Evolutionary conservation across 2,888 invertebrate species (phyloP).

Genomic region (Apamea epomidion): DNA sequence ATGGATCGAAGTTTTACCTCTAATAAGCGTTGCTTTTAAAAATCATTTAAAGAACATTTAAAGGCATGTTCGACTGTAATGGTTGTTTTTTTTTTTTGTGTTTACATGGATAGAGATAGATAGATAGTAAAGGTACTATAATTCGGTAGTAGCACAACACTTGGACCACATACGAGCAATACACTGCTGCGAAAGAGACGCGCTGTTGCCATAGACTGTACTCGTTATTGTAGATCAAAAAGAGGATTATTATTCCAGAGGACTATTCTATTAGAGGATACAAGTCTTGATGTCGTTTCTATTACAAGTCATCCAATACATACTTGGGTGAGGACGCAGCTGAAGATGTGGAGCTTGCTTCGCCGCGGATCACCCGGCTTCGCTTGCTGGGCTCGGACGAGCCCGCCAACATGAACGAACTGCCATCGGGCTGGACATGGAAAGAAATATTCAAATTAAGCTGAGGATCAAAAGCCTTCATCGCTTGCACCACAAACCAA

Average conservation of each 20-base stretch:
- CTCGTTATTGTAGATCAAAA: not conserved
- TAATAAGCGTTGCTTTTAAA: not conserved
- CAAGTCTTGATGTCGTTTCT: not conserved
- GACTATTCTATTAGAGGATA: no score
- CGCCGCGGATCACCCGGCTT: constrained; percentile 74
- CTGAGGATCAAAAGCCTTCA: not conserved
- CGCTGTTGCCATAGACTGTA: not conserved
- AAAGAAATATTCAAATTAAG: constrained; percentile 14
- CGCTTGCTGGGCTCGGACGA: constrained; percentile 81
- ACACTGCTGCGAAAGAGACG: not conserved
- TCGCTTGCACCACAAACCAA: not conserved
- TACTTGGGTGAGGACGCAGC: constrained; percentile 72
- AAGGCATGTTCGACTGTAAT: not conserved
- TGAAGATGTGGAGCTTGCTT: constrained; percentile 67
- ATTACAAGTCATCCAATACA: not conserved
- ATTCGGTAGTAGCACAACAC: not conserved
- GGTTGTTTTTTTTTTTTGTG: not conserved
- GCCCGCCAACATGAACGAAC: constrained; percentile 72
- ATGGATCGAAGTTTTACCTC: not conserved
- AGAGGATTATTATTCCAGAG: no score
- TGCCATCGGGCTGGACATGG: constrained; percentile 70
- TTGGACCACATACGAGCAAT: not conserved
- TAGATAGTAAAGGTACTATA: not conserved
- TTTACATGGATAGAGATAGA: not conserved
- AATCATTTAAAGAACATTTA: not conserved